Evolutionary conservation across 1,140 invertebrate genomes (phyloP).

Genomic region (Drosophila fuyamai): DNA sequence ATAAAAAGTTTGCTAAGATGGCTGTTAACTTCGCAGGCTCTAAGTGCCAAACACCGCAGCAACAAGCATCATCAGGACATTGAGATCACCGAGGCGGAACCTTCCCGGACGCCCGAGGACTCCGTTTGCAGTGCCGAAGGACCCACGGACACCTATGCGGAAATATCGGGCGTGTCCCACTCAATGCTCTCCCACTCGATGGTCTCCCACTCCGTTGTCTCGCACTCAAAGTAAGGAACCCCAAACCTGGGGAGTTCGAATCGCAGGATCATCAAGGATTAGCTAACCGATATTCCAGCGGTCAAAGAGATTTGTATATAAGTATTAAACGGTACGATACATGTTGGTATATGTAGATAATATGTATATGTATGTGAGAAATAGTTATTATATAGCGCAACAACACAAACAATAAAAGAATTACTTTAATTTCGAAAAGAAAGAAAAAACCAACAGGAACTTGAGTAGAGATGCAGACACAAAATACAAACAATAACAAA

Average conservation of each 20-base stretch:
- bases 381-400: conserved; percentile 54
- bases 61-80: conserved; percentile 85
- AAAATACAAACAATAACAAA: conserved; percentile 74
- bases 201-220: conserved; percentile 80
- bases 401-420: conserved; percentile 78
- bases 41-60: conserved; percentile 87
- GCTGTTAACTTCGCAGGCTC: conserved; percentile 85
- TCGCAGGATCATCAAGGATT: conserved; percentile 6
- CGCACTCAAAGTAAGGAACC: conserved; percentile 70
- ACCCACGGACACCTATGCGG: conserved; percentile 85
- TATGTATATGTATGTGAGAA: conserved; percentile 40
- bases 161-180: conserved; percentile 84
- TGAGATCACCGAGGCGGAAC: conserved; percentile 88
- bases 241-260: background rate
- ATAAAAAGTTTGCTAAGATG: background rate
- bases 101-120: conserved; percentile 88
- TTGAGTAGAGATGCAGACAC: conserved; percentile 29
- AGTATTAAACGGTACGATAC: conserved; percentile 42
- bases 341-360: conserved; percentile 50
- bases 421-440: conserved; percentile 81
- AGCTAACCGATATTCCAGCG: conserved; percentile 14
- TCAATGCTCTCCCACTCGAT: conserved; percentile 84
- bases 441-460: conserved; percentile 42
- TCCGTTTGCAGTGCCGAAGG: conserved; percentile 91
- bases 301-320: conserved; percentile 45